phyloP scores from a whole-genome alignment of 1,140 invertebrate genomes.

The Cyrtorhinus lividipennis region DNA sequence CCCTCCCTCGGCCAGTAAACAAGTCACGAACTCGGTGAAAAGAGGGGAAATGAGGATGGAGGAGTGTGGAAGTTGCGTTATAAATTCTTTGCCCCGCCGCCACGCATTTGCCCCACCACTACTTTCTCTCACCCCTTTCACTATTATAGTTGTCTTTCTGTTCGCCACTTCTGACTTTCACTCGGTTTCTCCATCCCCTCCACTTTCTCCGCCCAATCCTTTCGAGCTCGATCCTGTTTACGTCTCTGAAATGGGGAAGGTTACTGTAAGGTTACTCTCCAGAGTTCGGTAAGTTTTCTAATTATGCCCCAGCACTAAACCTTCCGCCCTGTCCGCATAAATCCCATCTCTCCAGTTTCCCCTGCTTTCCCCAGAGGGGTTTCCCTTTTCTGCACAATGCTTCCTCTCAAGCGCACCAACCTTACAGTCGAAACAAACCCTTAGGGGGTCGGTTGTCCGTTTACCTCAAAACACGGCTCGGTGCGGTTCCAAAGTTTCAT shows the following conservation, averaged over 20 bases:
- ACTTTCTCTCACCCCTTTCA: too few species aligned
- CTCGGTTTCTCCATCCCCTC: not conserved
- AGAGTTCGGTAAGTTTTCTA: constrained; percentile 11
- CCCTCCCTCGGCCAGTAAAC: constrained; percentile 11
- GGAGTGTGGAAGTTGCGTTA: not conserved
- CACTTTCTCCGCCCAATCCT: not conserved
- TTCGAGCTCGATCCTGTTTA: too few species aligned
- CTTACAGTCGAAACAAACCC: not conserved
- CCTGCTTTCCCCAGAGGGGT: not conserved
- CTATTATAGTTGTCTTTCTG: too few species aligned
- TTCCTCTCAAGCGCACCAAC: not conserved
- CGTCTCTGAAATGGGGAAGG: too few species aligned
- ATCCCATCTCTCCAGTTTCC: not conserved
- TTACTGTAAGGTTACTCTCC: not conserved
- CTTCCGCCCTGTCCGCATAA: not conserved
- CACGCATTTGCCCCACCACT: too few species aligned
- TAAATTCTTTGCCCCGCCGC: not conserved
- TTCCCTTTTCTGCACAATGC: not conserved
- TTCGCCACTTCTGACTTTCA: constrained; percentile 1
- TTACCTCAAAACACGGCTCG: not conserved
- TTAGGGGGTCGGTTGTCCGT: not conserved
- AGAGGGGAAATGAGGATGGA: not conserved
- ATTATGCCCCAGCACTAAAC: constrained; percentile 9
- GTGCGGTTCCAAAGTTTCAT: not conserved
- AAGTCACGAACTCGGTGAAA: constrained; percentile 5